phyloP scores from a whole-genome alignment of 2,888 invertebrate genomes.

The Eubasilissa splendida region DNA sequence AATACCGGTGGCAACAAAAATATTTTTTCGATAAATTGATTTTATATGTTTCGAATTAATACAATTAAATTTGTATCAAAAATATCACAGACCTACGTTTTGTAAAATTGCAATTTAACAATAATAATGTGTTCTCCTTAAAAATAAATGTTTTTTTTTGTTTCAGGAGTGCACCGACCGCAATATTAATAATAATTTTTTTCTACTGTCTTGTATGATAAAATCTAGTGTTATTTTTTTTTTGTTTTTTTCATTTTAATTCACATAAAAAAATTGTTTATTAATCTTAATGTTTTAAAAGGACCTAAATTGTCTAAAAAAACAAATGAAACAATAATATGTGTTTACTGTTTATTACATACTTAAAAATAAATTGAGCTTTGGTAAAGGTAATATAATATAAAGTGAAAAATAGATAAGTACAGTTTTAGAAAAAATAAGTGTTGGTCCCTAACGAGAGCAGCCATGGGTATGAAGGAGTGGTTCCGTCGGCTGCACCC shows the following conservation, averaged over 20 bases:
- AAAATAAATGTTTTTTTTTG: too few species aligned
- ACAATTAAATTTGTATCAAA: too few species aligned
- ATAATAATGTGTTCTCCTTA: too few species aligned
- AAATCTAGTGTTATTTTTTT: neutral
- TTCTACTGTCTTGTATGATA: neutral
- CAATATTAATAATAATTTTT: too few species aligned
- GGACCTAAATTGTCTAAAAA: neutral
- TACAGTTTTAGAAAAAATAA: neutral
- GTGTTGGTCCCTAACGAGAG: neutral
- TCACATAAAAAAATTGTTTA: too few species aligned
- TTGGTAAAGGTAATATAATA: neutral
- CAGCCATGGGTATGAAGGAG: slow-evolving; percentile 83
- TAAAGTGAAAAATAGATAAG: neutral
- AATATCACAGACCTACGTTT: too few species aligned
- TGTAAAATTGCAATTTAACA: too few species aligned
- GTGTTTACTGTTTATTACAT: neutral
- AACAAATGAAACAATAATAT: neutral
- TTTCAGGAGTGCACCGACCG: too few species aligned
- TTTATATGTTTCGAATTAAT: too few species aligned
- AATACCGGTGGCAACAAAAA: too few species aligned
- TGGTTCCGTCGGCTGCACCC: slow-evolving; percentile 84
- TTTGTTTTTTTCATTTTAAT: neutral
- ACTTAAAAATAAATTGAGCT: neutral
- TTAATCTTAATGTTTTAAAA: neutral
- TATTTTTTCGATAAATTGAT: too few species aligned